Evolutionary conservation across 2,797 vertebrate species (phyloP).

Genomic region (Acanthiza pusilla): DNA sequence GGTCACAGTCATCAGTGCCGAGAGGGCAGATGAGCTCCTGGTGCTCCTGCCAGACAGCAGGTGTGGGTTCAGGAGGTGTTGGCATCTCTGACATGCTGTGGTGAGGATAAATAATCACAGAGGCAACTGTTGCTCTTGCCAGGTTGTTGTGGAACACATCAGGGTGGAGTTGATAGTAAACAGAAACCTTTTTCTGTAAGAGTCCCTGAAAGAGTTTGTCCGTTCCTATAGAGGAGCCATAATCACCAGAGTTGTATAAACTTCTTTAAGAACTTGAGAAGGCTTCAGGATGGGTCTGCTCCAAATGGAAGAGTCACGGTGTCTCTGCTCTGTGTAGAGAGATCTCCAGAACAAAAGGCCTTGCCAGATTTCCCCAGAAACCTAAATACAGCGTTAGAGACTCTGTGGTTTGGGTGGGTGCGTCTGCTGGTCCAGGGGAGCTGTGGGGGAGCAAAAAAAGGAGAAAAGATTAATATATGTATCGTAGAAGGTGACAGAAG

Average conservation of each 20-base stretch:
- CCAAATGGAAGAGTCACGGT: background rate
- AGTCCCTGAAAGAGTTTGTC: background rate
- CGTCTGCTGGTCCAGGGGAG: fast-evolving
- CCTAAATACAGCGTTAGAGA: background rate
- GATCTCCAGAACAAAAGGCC: background rate
- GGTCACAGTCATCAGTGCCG: background rate
- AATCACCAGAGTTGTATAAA: fast-evolving
- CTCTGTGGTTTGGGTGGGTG: background rate
- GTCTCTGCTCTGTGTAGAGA: background rate
- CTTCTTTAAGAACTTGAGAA: background rate
- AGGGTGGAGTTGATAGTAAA: no score
- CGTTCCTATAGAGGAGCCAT: background rate
- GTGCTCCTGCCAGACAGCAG: background rate
- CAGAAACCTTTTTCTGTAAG: background rate
- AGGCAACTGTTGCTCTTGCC: background rate
- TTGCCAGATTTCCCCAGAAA: background rate
- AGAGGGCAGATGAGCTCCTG: fast-evolving
- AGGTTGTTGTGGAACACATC: background rate
- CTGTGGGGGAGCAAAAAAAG: fast-evolving
- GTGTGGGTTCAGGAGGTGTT: background rate
- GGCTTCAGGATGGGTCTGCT: background rate
- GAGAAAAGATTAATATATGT: background rate
- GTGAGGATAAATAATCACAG: fast-evolving
- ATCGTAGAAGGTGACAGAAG: background rate
- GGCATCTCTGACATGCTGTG: background rate